These are phyloP conservation scores for Zeuzera pyrina DNA, from an alignment of 2,888 invertebrate genomes.

Conservation along the genomic window DNA sequence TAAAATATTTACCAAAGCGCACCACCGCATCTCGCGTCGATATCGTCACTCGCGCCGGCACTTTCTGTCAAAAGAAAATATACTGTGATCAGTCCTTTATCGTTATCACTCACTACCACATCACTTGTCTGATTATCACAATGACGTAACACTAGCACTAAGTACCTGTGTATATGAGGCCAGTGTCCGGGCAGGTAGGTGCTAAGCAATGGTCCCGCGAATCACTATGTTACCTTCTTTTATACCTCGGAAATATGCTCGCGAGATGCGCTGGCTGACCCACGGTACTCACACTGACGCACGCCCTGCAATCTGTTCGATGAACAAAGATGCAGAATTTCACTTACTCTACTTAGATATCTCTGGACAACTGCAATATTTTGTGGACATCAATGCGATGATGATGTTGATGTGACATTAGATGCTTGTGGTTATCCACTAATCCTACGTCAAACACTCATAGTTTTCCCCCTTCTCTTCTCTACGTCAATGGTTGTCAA, in stretches of 20 bases:
- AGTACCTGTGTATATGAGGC: constrained; percentile 22
- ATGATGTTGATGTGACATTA: too few relatives aligned
- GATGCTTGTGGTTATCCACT: too few relatives aligned
- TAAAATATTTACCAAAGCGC: constrained; percentile 45
- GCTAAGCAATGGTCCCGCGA: constrained; percentile 59
- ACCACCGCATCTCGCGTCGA: constrained; percentile 51
- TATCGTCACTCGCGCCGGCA: constrained; percentile 30
- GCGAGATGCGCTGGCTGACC: constrained; percentile 54
- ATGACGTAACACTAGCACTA: constrained; percentile 10
- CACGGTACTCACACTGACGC: constrained; percentile 38
- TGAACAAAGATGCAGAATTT: constrained; percentile 44
- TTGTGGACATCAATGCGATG: too few relatives aligned
- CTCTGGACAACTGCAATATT: too few relatives aligned
- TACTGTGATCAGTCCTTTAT: constrained; percentile 22
- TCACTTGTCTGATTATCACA: constrained; percentile 22
- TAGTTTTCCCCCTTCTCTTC: too few relatives aligned
- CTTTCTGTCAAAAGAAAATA: constrained; percentile 64
- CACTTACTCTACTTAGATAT: constrained; percentile 18
- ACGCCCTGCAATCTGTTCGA: constrained; percentile 19
- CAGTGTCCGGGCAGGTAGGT: constrained; percentile 34
- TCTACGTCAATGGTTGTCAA: too few relatives aligned
- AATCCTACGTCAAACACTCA: too few relatives aligned
- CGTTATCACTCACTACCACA: constrained; percentile 30
- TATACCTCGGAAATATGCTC: constrained; percentile 69
- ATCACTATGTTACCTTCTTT: constrained; percentile 57